Base-by-base conservation (phyloP, 2,888 invertebrate species). In the Lydus trimaculatus region DNA sequence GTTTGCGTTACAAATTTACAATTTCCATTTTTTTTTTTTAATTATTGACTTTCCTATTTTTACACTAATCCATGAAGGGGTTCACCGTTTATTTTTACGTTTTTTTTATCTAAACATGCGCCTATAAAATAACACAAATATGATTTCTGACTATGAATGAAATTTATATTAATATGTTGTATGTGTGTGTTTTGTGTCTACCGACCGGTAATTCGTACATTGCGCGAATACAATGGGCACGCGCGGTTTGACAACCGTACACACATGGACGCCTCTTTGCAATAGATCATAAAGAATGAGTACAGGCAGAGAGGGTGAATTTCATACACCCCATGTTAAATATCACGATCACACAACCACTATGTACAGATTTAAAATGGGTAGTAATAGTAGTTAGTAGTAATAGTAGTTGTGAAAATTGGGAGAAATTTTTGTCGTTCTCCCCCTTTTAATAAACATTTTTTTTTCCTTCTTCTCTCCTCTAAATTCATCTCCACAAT, bases 201-300 rank as follows among this genome's bases (percentile, higher is more conserved):
- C 11, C 61, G 67, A 72, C 75, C 74, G 73, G 75, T 76, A 74
- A 73, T 75, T 71, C 71, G 61, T 64, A 66, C 66, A 71, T 70
- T 74, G 69, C 66, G 67, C 71, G 66, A 63, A 58, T 65, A 81
- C 80, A 80, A 80, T 78, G 76, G 79, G 74, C 83, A 82, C 83
- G 82, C 80, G 82, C 81, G 81, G 81, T 2, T 82, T 82, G 82
- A 82, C 84, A 82, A 79, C 80, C n/a, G 75, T 76, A 80, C 81
- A 83, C 82, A 82, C 83, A 83, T 83, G 83, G 81, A 82, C 84
- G 82, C 84, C 83, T 83, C 79, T 72, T 71, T 80, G 78, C 78
- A 79, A 82, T 81, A 78, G 75, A 78, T 74, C 76, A 74, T 36
- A 25, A 15, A 25, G 25, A 36, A 66, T 63, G 61, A 58, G 66